Conservation (phyloP, 2,797 vertebrate genomes). For the Lerista edwardsae region DNA sequence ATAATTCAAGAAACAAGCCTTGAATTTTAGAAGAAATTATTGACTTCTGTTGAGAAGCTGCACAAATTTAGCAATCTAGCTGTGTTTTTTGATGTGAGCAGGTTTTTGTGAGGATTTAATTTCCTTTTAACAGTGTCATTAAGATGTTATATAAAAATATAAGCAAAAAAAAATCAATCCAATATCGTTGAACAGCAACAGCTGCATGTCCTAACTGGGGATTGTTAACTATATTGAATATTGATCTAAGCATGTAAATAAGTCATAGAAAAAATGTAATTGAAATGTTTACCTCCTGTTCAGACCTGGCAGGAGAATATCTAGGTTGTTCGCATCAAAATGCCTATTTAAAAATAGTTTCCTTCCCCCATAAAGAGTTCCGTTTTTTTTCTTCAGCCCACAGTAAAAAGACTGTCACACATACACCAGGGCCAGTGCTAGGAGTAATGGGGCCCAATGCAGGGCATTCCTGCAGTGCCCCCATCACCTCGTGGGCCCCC, state of each 20-base stretch:
- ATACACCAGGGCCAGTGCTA: too few relatives aligned
- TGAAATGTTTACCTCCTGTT: not conserved
- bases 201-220: not conserved
- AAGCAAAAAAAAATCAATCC: not conserved
- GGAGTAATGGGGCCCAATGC: too few relatives aligned
- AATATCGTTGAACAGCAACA: not conserved
- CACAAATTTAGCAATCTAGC: not conserved
- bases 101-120: not conserved
- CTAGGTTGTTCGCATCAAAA: not conserved
- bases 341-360: not conserved
- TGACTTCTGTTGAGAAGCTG: not conserved
- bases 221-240: not conserved
- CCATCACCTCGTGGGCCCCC: too few relatives aligned
- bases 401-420: not conserved
- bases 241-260: not conserved
- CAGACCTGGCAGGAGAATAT: not conserved
- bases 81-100: not conserved
- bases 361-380: not conserved
- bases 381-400: not conserved
- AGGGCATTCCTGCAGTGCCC: too few relatives aligned
- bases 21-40: not conserved
- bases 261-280: not conserved
- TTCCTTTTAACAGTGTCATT: conserved; percentile 11
- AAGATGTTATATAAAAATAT: not conserved
- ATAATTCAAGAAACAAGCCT: not conserved